phyloP scores from a whole-genome alignment of 1,140 invertebrate species.

The Branchinecta lindahli region DNA sequence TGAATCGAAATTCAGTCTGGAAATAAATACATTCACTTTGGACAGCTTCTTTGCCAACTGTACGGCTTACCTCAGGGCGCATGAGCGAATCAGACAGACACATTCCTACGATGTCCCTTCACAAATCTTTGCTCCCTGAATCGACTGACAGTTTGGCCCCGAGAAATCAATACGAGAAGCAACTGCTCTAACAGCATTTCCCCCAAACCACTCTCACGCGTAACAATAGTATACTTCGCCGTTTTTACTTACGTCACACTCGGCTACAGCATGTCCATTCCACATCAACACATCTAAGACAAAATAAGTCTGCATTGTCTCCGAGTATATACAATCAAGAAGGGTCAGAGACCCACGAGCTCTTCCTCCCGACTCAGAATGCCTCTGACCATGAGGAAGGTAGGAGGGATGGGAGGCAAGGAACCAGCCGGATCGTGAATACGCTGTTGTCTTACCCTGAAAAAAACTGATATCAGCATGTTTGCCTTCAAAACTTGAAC shows the following conservation, averaged over 20 bases:
- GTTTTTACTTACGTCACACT: conserved; percentile 52
- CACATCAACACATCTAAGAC: conserved; percentile 67
- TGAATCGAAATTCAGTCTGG: conserved; percentile 1
- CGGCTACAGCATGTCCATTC: conserved; percentile 53
- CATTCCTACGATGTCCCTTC: too few species aligned
- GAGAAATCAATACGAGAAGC: too few species aligned
- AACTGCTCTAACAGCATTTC: too few species aligned
- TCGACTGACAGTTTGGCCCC: too few species aligned
- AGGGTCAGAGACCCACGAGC: conserved; percentile 35
- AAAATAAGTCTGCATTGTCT: conserved; percentile 46
- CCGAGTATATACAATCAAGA: conserved; percentile 62
- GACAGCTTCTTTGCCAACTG: too few species aligned
- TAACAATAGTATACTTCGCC: too few species aligned
- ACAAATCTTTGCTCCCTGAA: too few species aligned
- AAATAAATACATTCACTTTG: not conserved
- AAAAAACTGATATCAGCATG: not conserved
- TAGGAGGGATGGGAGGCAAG: not conserved
- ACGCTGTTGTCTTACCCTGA: not conserved
- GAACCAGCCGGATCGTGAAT: not conserved
- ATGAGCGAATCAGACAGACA: too few species aligned
- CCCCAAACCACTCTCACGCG: too few species aligned
- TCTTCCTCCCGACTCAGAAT: not conserved
- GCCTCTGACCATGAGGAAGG: not conserved
- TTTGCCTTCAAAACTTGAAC: too few species aligned
- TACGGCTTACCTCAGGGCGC: too few species aligned